A percentile compares a stretch with the other conserved stretches of the same genome.
Evolutionary conservation across 1,140 invertebrate species (phyloP).

Genomic region (Elysia chlorotica): DNA sequence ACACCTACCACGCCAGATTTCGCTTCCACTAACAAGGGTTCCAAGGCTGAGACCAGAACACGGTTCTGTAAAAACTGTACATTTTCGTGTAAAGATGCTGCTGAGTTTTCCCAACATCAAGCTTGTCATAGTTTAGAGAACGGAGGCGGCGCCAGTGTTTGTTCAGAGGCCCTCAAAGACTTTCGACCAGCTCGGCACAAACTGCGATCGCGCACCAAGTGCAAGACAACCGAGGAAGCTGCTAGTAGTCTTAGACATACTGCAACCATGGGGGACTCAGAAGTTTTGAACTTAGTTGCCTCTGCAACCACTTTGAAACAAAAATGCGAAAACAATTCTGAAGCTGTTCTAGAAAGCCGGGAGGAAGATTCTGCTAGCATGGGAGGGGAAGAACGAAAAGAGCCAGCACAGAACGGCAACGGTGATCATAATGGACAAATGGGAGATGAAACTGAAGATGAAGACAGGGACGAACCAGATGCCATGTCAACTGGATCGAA

Average conservation of each 20-base stretch:
- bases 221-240: background rate
- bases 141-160: slow-evolving; percentile 9
- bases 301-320: background rate
- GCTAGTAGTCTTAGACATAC: too few relatives aligned
- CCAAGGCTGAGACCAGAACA: slow-evolving; percentile 19
- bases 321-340: background rate
- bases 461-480: background rate
- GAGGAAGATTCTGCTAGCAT: background rate
- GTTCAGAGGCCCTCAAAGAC: background rate
- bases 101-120: slow-evolving; percentile 50
- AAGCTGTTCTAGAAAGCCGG: background rate
- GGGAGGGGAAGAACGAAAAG: background rate
- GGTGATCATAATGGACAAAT: background rate
- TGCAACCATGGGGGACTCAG: background rate
- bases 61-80: slow-evolving; percentile 50
- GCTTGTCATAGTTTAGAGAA: slow-evolving; percentile 41
- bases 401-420: too few relatives aligned
- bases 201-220: background rate
- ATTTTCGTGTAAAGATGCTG: slow-evolving; percentile 45
- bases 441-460: background rate
- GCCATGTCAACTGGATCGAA: background rate
- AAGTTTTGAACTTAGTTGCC: background rate
- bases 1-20: background rate
- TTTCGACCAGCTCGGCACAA: background rate
- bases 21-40: background rate